Percentiles rank a stretch among this genome's conserved stretches.
Evolutionary conservation across 1,140 invertebrate species (phyloP).

Genomic region (Brachionus sp.): DNA sequence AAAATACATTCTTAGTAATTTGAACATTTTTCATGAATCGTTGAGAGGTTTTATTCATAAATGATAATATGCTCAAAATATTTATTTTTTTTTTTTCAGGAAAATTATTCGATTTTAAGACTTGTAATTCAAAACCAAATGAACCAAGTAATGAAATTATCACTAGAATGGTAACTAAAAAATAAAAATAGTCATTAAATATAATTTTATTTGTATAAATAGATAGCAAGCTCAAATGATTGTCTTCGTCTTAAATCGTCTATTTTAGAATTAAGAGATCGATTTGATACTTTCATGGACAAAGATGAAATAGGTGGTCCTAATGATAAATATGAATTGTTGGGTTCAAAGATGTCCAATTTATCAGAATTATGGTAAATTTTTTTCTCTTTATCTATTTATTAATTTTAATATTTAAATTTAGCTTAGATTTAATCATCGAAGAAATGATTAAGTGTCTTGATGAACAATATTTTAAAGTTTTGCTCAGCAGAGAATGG

Average conservation of each 20-base stretch:
- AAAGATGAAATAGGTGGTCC: slow-evolving; percentile 29
- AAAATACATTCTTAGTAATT: background rate
- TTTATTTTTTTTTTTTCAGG: background rate
- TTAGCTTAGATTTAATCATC: slow-evolving; percentile 19
- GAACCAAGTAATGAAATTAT: background rate
- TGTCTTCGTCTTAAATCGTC: slow-evolving; percentile 14
- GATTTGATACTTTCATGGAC: slow-evolving; percentile 36
- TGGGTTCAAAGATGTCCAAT: background rate
- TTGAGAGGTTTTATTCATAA: background rate
- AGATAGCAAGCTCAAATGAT: slow-evolving; percentile 36
- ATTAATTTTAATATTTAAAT: background rate
- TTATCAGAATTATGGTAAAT: slow-evolving; percentile 34
- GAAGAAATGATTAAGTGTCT: slow-evolving; percentile 36
- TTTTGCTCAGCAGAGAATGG: slow-evolving; percentile 30
- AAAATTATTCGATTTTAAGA: background rate
- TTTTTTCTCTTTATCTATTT: background rate
- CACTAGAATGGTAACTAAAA: background rate
- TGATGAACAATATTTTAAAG: slow-evolving; percentile 43
- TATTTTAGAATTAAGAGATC: background rate
- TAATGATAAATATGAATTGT: slow-evolving; percentile 32
- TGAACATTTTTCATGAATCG: slow-evolving; percentile 6
- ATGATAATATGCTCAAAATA: background rate
- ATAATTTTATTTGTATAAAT: background rate
- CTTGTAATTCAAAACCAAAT: slow-evolving; percentile 15
- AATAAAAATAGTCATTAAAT: background rate